Evolutionary conservation across 2,113 vertebrate species (phyloP).

Genomic region (Xiphophorus couchianus): DNA sequence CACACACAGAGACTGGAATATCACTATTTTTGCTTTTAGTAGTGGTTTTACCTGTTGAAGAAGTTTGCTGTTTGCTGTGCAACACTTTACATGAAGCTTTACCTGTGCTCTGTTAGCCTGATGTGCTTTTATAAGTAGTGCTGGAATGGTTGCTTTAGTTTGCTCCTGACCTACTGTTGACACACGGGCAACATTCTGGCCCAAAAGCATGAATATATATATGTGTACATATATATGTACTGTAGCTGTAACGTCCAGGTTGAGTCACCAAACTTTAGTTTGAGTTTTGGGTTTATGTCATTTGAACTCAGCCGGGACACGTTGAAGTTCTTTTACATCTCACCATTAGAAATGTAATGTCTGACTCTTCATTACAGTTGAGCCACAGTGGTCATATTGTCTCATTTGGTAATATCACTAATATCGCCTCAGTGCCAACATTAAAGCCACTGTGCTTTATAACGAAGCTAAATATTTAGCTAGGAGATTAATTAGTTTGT

Average conservation of each 20-base stretch:
- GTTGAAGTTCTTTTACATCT: too few species aligned
- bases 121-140: slow-evolving; percentile 39
- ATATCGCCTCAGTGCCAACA: too few species aligned
- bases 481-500: too few species aligned
- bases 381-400: too few species aligned
- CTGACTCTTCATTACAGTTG: too few species aligned
- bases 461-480: too few species aligned
- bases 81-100: slow-evolving; percentile 39
- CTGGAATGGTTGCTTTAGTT: slow-evolving; percentile 46
- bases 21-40: slow-evolving; percentile 62
- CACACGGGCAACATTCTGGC: slow-evolving; percentile 41
- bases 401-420: too few species aligned
- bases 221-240: neutral
- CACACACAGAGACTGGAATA: slow-evolving; percentile 45
- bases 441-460: too few species aligned
- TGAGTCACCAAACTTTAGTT: neutral
- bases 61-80: slow-evolving; percentile 32
- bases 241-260: neutral
- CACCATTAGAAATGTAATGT: too few species aligned
- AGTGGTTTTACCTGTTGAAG: slow-evolving; percentile 50
- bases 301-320: neutral
- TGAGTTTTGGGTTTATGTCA: slow-evolving; percentile 5
- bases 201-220: slow-evolving; percentile 28
- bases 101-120: slow-evolving; percentile 36
- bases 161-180: slow-evolving; percentile 45